Evolutionary conservation across 2,797 vertebrate species (phyloP).

Genomic region (Leucoraja ocellata): DNA sequence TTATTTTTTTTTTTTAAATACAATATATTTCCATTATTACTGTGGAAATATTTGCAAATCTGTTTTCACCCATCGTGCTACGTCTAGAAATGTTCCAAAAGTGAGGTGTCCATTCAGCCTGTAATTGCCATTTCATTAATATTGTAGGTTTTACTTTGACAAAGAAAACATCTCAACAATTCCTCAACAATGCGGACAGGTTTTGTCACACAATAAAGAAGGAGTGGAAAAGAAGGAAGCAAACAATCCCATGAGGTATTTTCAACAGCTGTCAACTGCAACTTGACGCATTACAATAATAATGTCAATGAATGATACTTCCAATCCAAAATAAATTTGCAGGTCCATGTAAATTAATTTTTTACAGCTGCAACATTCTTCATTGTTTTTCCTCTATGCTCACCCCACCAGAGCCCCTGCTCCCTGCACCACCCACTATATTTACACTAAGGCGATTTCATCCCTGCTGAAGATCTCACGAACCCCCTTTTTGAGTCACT

Average conservation of each 20-base stretch:
- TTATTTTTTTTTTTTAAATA: background rate
- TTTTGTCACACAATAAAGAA: background rate
- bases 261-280: background rate
- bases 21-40: background rate
- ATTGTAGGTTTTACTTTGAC: background rate
- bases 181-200: background rate
- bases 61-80: background rate
- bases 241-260: background rate
- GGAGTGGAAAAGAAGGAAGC: background rate
- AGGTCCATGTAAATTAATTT: background rate
- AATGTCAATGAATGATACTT: background rate
- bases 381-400: background rate
- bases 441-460: background rate
- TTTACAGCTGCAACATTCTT: background rate
- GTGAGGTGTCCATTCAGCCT: background rate
- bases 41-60: background rate
- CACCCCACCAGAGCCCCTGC: too few relatives aligned
- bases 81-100: background rate
- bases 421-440: background rate
- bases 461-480: background rate
- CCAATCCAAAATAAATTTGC: background rate
- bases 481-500: background rate
- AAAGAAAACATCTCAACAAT: background rate
- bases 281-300: background rate
- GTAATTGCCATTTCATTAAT: background rate